Evolutionary conservation across 2,888 invertebrate species (phyloP), one percentile per base, ranked within the genome.

Genomic region (Hetaerina titia): DNA sequence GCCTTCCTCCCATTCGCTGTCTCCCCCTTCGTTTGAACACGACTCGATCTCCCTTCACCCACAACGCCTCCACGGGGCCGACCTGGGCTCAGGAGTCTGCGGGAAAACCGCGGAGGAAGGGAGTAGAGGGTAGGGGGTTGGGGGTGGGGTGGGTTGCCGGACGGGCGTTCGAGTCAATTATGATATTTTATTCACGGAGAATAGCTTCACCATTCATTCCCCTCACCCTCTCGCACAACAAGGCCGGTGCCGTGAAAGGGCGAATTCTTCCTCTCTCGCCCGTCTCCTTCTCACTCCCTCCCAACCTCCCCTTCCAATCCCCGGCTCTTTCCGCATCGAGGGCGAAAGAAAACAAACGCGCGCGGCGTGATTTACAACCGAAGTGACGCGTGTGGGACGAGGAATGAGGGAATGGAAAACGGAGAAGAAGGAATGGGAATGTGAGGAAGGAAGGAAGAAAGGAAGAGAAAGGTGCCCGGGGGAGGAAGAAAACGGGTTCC

Each of bases 141-240:
- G 4, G 45, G 45, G n/a, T n/a, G 45, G 45, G 88, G 17, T 1
- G 88, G 56, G 88, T 45, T 0, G 45, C 45, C 4, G 45, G 22
- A 0, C n/a, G 45, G 31, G 19, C 45, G 31, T 45, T 56, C 17
- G 88, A 88, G 56, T 15, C 88, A 88, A 88, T 88, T 56, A 88
- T 88, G 31, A 88, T 88, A 88, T 88, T 88, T 88, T 88, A 88
- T 88, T 88, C 56, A 88, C 88, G 88, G 45, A 31, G 88, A 88
- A 88, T 88, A 56, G 88, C 88, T 88, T 88, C 56, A 45, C 31
- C 88, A 88, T 15, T 22, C n/a, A 15, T 22, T 22, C 69, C n/a
- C 69, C n/a, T 19, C 15, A 15, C 56, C 13, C 56, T 22, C 56
- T 19, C 81, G 56, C 31, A n/a, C 88, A 88, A 69, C 88, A 88